These are phyloP conservation scores for Sander lucioperca DNA, from an alignment of 2,113 vertebrate species.

Conservation along the genomic window DNA sequence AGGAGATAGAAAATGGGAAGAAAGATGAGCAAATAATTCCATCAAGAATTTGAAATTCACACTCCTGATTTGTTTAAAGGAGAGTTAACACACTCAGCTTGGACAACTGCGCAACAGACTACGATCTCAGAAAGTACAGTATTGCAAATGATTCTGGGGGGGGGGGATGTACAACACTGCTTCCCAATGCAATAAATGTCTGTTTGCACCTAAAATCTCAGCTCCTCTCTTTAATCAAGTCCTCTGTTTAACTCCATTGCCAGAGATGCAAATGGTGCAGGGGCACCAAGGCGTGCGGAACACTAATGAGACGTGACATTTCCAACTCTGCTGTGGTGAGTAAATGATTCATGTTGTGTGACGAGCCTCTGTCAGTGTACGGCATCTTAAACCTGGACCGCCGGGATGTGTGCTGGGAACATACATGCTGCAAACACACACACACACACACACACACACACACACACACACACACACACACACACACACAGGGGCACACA, in stretches of 20 bases:
- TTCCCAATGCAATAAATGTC: conserved; percentile 79
- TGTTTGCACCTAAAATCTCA: conserved; percentile 76
- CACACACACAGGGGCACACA: background rate
- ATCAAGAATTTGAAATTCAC: conserved; percentile 40
- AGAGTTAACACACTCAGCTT: conserved; percentile 34
- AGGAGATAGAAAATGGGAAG: conserved; percentile 20
- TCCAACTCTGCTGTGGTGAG: conserved; percentile 78
- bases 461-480: conserved; percentile 10
- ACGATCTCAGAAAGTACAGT: conserved; percentile 60
- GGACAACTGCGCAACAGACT: conserved; percentile 55
- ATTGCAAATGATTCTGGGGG: conserved; percentile 69
- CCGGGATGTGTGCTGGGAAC: conserved; percentile 48
- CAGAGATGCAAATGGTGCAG: conserved; percentile 53
- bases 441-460: conserved; percentile 10
- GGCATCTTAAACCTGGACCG: conserved; percentile 56
- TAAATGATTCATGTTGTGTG: conserved; percentile 86
- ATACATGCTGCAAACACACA: conserved; percentile 32
- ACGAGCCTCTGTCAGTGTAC: conserved; percentile 77
- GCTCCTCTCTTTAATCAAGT: conserved; percentile 72
- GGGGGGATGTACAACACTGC: conserved; percentile 68
- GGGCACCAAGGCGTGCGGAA: conserved; percentile 62
- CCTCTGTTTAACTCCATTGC: conserved; percentile 39
- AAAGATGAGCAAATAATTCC: conserved; percentile 44
- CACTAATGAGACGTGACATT: conserved; percentile 83
- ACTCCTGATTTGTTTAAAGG: conserved; percentile 29